Base-by-base conservation (phyloP, 30 jellyfish, hydroid and myxozoan genomes). In the Pseudorhiza aurosa region DNA sequence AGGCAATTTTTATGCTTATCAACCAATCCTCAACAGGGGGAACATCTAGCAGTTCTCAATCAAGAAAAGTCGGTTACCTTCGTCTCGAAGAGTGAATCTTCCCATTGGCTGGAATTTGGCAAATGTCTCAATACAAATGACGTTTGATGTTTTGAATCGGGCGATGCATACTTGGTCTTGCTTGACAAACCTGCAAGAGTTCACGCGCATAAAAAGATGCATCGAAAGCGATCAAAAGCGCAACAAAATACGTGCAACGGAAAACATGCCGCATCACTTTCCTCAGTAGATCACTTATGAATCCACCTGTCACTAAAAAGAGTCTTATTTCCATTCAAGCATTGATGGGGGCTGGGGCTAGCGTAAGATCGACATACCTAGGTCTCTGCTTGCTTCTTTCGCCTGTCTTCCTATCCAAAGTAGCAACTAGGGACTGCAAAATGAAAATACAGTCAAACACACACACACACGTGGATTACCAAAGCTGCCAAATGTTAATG, bases 121-220 rank as follows among this genome's bases (percentile, higher is more conserved):
- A 69, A 88, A 89, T 1, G 98, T 82, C 72, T 90, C 99, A 88
- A 95, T 69, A 35, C 99, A 95, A 26, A 85, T 84, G 26, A 85
- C 75, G 49, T 95, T 95, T 12, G 95, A 85, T 11, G 97, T 85
- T 53, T 79, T 85, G 79, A 95, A 77, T 24, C 99, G 96, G 53
- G 99, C 99, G 26, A 95, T 90, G 78, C 99, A 96, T 6, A 95
- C 88, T 45, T 87, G 88, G 72, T 95, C 98, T 85, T 95, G 99
- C 63, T 95, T 95, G 36, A 95, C 87, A 56, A 89, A 95, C 51
- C 99, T 88, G 35, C 8, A 33, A 67, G 27, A 42, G 31, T 30
- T 6, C 27, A 76, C 21, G n/a, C 12, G 12, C 50, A 39, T 39
- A n/a, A n/a, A n/a, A n/a, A n/a, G n/a, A n/a, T n/a, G n/a, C n/a